Evolutionary conservation across 2,113 vertebrate genomes (phyloP).

Genomic region (Nestor notabilis): DNA sequence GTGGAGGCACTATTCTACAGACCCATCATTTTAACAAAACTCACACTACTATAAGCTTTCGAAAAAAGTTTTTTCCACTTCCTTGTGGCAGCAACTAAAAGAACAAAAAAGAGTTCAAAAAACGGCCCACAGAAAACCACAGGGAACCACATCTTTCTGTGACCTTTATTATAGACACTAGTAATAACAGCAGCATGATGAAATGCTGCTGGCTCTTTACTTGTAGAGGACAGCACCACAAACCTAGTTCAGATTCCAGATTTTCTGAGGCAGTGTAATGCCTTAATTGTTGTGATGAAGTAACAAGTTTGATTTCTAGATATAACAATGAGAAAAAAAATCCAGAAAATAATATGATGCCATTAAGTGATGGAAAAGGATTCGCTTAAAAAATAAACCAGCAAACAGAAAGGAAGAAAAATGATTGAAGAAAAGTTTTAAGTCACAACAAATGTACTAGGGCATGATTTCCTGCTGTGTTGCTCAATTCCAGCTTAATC

Average conservation of each 20-base stretch:
- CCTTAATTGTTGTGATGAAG: background rate
- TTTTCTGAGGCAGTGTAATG: background rate
- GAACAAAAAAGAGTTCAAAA: background rate
- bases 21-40: background rate
- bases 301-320: background rate
- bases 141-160: background rate
- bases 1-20: background rate
- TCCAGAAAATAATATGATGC: background rate
- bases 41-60: background rate
- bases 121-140: background rate
- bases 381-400: background rate
- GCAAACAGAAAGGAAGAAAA: background rate
- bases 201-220: background rate
- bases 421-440: background rate
- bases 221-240: background rate
- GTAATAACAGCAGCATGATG: background rate
- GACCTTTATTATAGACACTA: background rate
- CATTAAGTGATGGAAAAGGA: background rate
- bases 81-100: background rate
- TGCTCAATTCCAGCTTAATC: background rate
- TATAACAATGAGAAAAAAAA: background rate
- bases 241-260: background rate
- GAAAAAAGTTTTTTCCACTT: background rate
- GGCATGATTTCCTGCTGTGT: background rate
- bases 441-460: background rate